These are phyloP conservation scores for Chironomus tepperi DNA, from an alignment of 1,140 invertebrate species.

Conservation along the genomic window DNA sequence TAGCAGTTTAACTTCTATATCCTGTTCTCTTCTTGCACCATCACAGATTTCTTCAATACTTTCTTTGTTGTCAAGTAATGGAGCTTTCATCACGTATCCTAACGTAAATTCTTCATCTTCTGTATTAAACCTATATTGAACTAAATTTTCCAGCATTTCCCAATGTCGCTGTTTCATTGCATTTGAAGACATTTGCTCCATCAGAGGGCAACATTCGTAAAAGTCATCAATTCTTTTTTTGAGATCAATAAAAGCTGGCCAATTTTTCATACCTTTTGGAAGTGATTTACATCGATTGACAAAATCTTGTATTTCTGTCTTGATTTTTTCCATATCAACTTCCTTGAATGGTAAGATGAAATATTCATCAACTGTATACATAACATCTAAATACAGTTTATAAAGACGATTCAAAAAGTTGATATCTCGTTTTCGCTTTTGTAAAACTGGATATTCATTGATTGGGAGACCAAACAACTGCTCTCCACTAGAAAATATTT, in stretches of 20 bases:
- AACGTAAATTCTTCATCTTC: constrained; percentile 71
- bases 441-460: constrained; percentile 69
- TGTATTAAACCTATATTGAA: constrained; percentile 62
- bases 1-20: constrained; percentile 82
- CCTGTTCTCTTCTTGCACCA: constrained; percentile 82
- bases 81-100: constrained; percentile 73
- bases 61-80: constrained; percentile 71
- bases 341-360: constrained; percentile 75
- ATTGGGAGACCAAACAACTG: constrained; percentile 69
- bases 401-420: constrained; percentile 77
- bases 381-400: constrained; percentile 67
- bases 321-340: constrained; percentile 75
- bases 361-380: constrained; percentile 75
- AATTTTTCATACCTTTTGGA: constrained; percentile 75
- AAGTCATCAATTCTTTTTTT: constrained; percentile 88
- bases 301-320: constrained; percentile 68
- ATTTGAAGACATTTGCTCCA: constrained; percentile 83
- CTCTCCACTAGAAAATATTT: constrained; percentile 73
- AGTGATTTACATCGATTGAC: constrained; percentile 68
- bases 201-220: constrained; percentile 74
- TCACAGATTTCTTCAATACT: constrained; percentile 89
- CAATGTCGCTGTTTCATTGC: constrained; percentile 86
- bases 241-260: constrained; percentile 78
- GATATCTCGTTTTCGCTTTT: constrained; percentile 71
- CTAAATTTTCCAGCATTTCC: constrained; percentile 63